Evolutionary conservation across 1,140 invertebrate genomes (phyloP), one percentile per base, ranked within the genome.

Genomic region (Aphidius gifuensis): DNA sequence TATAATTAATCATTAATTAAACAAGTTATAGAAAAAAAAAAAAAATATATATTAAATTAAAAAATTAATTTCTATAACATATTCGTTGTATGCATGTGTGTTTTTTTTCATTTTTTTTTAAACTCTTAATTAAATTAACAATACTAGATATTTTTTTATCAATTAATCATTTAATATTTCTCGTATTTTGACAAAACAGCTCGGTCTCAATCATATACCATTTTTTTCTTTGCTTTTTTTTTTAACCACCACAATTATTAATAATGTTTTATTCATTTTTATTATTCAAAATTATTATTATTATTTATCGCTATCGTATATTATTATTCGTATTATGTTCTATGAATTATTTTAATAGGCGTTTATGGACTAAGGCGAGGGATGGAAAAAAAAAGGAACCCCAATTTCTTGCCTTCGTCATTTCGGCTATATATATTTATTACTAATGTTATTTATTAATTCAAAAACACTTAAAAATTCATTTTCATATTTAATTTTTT

Each of bases 101-200:
- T 32, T 32, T 32, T 4, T 32, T 32, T 32, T 46, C 55, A 51
- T 47, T 44, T 16, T 23, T 42, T 40, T 11, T 56, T 62, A 62
- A 62, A 62, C 61, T 62, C 61, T 62, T 48, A 57, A 44, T 56
- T 58, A 58, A 64, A 60, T 59, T 49, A 59, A 64, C 62, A 64
- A 64, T 59, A 54, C 39, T 32, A 32, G 23, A 32, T 32, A 61
- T 63, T 21, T 45, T 59, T 54, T 59, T 16, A 53, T 62, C 43
- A 51, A 49, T 47, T 48, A 56, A 54, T 39, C 11, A 38, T 42
- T 40, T 40, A 44, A 56, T 32, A 50, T 23, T 62, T 61, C 64
- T 66, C 64, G 61, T 63, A 66, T 66, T 66, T 66, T 63, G 47
- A 53, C 64, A 66, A 66, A 66, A 66, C 64, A 66, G 64, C 47